Conservation (phyloP, 2,888 invertebrate species). For the Troglohyphantes excavatus region DNA sequence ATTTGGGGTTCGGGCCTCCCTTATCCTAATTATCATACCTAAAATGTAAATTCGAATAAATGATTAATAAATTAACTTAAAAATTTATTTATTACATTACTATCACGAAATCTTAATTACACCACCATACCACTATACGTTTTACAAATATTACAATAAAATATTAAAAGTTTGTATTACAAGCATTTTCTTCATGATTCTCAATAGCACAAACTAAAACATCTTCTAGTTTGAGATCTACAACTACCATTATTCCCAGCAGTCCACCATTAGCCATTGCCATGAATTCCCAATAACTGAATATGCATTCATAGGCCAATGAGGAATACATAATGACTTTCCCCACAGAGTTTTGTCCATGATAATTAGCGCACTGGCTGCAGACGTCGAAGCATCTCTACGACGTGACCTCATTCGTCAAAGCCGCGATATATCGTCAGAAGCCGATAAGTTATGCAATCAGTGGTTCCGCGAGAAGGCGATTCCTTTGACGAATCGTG, state of each 20-base stretch:
- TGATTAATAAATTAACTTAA: too few relatives aligned
- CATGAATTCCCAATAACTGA: conserved; percentile 27
- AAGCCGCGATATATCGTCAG: conserved; percentile 29
- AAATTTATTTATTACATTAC: too few relatives aligned
- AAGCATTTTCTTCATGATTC: too few relatives aligned
- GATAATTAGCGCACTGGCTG: conserved; percentile 55
- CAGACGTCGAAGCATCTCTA: conserved; percentile 14
- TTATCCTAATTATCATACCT: too few relatives aligned
- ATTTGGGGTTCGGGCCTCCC: too few relatives aligned
- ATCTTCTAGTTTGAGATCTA: too few relatives aligned
- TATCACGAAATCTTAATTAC: too few relatives aligned
- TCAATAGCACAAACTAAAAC: too few relatives aligned
- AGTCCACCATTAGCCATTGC: conserved; percentile 35
- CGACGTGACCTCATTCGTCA: conserved; percentile 39
- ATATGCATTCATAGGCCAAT: conserved; percentile 41
- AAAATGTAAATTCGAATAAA: too few relatives aligned
- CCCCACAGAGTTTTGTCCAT: conserved; percentile 33
- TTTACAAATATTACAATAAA: too few relatives aligned
- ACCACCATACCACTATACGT: too few relatives aligned
- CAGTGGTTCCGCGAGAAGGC: conserved; percentile 21
- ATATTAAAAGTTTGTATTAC: too few relatives aligned
- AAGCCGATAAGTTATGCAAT: conserved; percentile 69
- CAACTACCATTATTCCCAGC: conserved; percentile 39
- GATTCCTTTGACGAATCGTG: conserved; percentile 25
- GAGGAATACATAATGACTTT: conserved; percentile 53